A percentile compares a stretch with the other conserved stretches of the same genome.
Conservation (phyloP, 1,140 invertebrate species). For the Saccostrea cuccullata region DNA sequence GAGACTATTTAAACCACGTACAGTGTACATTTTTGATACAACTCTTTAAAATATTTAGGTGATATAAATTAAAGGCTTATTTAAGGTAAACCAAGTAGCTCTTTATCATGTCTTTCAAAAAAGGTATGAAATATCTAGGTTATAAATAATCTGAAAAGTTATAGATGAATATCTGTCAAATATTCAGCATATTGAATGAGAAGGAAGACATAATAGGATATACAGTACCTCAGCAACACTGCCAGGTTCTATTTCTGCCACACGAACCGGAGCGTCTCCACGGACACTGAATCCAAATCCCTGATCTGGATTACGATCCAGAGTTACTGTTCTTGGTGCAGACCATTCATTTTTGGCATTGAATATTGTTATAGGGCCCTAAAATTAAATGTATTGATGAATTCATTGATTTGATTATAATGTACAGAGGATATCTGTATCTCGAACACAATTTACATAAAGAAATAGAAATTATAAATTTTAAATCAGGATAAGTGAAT, state of each 20-base stretch:
- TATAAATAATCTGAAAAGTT: too few relatives aligned
- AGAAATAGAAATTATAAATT: too few relatives aligned
- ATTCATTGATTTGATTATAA: too few relatives aligned
- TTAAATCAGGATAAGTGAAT: too few relatives aligned
- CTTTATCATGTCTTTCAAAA: too few relatives aligned
- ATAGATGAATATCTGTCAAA: background rate
- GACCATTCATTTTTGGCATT: conserved; percentile 96
- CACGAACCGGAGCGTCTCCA: conserved; percentile 93
- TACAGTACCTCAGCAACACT: conserved; percentile 92
- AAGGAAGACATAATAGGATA: background rate
- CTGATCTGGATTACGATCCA: conserved; percentile 82
- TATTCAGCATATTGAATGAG: background rate
- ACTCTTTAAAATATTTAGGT: too few relatives aligned
- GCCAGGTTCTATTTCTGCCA: conserved; percentile 92
- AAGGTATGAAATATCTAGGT: too few relatives aligned
- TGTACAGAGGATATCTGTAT: too few relatives aligned
- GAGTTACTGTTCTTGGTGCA: conserved; percentile 88
- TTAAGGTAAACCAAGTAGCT: too few relatives aligned
- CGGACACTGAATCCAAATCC: conserved; percentile 96
- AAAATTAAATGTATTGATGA: conserved; percentile 36
- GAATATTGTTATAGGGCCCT: conserved; percentile 94
- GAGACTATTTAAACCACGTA: background rate
- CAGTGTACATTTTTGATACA: background rate
- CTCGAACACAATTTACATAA: background rate
- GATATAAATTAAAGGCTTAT: too few relatives aligned